Evolutionary conservation across 2,888 invertebrate species (phyloP).

Genomic region (Andricus curvator): DNA sequence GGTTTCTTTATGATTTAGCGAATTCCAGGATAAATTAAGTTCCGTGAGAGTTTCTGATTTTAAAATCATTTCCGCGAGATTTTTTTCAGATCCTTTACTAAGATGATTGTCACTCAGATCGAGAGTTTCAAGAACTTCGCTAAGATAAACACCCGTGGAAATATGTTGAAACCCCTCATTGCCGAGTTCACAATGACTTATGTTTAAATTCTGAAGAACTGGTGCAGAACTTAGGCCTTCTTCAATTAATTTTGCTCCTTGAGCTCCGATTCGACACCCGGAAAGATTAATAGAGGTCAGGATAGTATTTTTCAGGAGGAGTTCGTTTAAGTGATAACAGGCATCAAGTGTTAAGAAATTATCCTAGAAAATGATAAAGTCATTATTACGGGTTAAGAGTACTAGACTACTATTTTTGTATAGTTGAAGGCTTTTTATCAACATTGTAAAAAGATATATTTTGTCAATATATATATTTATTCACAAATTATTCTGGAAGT

Average conservation of each 20-base stretch:
- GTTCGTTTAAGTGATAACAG: constrained; percentile 72
- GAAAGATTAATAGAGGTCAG: constrained; percentile 73
- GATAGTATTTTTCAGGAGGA: constrained; percentile 73
- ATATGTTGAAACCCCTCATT: constrained; percentile 76
- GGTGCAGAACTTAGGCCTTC: constrained; percentile 72
- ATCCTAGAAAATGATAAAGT: constrained; percentile 70
- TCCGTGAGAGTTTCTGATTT: constrained; percentile 77
- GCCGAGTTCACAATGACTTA: constrained; percentile 78
- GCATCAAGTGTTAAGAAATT: constrained; percentile 76
- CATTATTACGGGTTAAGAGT: background rate
- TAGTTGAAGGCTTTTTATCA: too few relatives aligned
- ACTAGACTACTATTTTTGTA: too few relatives aligned
- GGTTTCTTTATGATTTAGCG: constrained; percentile 75
- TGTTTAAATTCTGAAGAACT: constrained; percentile 73
- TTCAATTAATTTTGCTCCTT: constrained; percentile 74
- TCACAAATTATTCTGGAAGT: too few relatives aligned
- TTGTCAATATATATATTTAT: too few relatives aligned
- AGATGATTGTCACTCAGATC: constrained; percentile 80
- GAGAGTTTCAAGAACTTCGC: constrained; percentile 73
- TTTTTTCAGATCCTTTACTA: constrained; percentile 74
- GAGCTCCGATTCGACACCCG: constrained; percentile 77
- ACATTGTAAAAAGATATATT: too few relatives aligned
- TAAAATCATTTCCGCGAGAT: constrained; percentile 74
- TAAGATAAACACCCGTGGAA: constrained; percentile 70
- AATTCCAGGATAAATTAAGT: constrained; percentile 81